A percentile compares a stretch with the other conserved stretches of the same genome.
phyloP scores from a whole-genome alignment of 1,140 invertebrate genomes.

The Paraescarpia echinospica region DNA sequence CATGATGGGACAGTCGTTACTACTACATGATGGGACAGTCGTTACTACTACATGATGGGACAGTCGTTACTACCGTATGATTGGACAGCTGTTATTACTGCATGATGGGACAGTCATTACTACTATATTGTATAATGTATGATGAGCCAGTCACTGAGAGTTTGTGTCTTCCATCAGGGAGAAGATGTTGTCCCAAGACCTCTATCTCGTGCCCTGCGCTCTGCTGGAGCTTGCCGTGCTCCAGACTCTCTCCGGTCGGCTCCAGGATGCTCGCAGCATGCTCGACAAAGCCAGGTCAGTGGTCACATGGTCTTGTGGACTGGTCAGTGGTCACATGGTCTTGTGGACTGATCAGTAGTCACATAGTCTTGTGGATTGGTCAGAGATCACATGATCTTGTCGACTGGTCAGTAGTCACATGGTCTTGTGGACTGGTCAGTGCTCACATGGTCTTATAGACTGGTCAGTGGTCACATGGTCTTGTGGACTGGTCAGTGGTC shows the following conservation, averaged over 20 bases:
- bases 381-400: too few species aligned
- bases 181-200: constrained; percentile 79
- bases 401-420: constrained; percentile 34
- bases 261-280: constrained; percentile 69
- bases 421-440: too few species aligned
- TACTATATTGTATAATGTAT: too few species aligned
- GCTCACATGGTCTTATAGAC: too few species aligned
- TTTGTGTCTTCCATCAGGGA: constrained; percentile 64
- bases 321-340: not conserved
- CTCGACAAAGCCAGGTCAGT: constrained; percentile 80
- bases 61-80: too few species aligned
- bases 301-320: not conserved
- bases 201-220: constrained; percentile 83
- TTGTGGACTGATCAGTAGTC: constrained; percentile 25
- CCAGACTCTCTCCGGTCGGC: constrained; percentile 69
- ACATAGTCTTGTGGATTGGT: not conserved
- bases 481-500: constrained; percentile 25
- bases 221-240: constrained; percentile 83
- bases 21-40: too few species aligned
- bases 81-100: too few species aligned
- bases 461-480: too few species aligned
- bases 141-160: too few species aligned
- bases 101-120: too few species aligned
- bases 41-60: too few species aligned
- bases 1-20: too few species aligned